Conservation (phyloP, 2,113 vertebrate species). For the Noctilio leporinus region DNA sequence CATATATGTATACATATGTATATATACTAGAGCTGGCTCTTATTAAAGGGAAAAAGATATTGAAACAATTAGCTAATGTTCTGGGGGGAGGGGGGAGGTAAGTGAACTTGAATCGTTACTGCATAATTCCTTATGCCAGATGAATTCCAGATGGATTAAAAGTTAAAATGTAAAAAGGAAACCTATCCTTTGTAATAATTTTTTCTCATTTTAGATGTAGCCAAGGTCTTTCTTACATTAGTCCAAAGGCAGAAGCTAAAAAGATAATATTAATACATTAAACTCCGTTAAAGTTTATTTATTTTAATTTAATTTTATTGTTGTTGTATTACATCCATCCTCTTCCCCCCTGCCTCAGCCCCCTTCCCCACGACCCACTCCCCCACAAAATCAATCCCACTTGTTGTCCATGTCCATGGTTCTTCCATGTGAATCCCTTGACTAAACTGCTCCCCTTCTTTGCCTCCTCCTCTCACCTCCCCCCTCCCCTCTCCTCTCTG, state of each 20-base stretch:
- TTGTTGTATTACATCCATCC: no score
- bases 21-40: constrained; percentile 27
- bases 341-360: no score
- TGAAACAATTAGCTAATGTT: constrained; percentile 54
- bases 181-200: neutral
- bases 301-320: no score
- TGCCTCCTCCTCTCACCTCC: no score
- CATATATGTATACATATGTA: no score
- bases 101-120: constrained; percentile 37
- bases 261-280: constrained; percentile 47
- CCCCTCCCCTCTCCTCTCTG: no score
- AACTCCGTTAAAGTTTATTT: constrained; percentile 44
- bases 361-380: no score
- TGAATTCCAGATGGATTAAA: constrained; percentile 61
- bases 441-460: no score
- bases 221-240: constrained; percentile 17
- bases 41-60: constrained; percentile 38
- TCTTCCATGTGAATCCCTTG: no score
- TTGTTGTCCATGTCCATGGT: no score
- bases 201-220: neutral
- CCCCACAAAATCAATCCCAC: no score
- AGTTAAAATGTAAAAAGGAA: constrained; percentile 46
- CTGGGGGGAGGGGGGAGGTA: neutral
- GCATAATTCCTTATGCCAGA: constrained; percentile 49
- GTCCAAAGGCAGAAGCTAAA: constrained; percentile 44